These are phyloP conservation scores for Eptesicus fuscus DNA, from an alignment of 2,113 vertebrate genomes.

Conservation along the genomic window DNA sequence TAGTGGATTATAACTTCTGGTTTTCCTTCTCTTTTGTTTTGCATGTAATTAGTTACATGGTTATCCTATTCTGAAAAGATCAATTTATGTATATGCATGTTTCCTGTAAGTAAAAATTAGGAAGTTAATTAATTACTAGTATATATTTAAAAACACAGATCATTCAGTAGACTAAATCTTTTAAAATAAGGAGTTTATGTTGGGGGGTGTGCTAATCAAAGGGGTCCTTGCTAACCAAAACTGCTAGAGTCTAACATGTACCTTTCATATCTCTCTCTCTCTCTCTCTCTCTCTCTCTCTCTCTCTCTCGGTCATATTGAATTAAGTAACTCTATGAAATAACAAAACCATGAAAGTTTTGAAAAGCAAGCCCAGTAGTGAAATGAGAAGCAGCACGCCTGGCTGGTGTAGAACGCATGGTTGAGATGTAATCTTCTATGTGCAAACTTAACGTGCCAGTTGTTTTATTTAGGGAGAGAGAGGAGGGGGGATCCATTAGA, in stretches of 20 bases:
- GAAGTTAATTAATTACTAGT: not conserved
- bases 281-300: not conserved
- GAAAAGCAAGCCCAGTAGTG: not conserved
- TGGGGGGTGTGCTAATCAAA: not conserved
- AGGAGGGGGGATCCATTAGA: constrained; percentile 70
- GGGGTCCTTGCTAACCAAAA: not conserved
- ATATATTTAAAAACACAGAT: not conserved
- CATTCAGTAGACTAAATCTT: not conserved
- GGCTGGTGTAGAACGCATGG: not conserved
- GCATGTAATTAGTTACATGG: not conserved
- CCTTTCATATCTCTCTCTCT: not conserved
- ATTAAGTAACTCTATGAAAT: constrained; percentile 30
- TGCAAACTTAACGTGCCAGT: constrained; percentile 65
- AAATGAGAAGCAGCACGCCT: not conserved
- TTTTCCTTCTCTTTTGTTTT: not conserved
- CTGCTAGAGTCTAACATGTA: not conserved
- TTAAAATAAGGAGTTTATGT: not conserved
- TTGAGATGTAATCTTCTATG: constrained; percentile 59
- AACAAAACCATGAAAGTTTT: not conserved
- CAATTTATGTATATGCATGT: not conserved
- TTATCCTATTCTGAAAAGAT: not conserved
- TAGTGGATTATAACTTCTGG: not conserved
- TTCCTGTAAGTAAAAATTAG: not conserved
- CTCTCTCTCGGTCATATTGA: not conserved
- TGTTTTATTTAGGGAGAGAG: constrained; percentile 70